Conservation (phyloP, 2,888 invertebrate species). For the Lasius platythorax region DNA sequence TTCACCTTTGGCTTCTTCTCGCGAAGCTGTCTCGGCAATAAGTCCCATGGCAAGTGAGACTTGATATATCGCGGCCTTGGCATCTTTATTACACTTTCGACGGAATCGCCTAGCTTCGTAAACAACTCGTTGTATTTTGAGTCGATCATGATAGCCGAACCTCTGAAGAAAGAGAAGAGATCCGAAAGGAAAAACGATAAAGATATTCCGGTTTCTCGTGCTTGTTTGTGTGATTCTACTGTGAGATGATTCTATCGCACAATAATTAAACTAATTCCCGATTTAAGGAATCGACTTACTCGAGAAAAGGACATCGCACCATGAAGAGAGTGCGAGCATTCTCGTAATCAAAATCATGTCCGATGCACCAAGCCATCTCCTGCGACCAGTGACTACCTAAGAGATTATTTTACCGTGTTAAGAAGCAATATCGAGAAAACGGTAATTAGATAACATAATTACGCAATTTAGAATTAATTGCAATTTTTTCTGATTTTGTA, state of each 20-base stretch:
- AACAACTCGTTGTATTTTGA: slow-evolving; percentile 82
- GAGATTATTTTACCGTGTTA: background rate
- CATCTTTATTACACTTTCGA: slow-evolving; percentile 90
- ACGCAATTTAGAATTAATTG: background rate
- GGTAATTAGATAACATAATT: background rate
- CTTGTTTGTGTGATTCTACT: background rate
- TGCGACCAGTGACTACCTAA: slow-evolving; percentile 97
- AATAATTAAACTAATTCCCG: background rate
- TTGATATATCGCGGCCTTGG: slow-evolving; percentile 92
- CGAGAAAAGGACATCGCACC: slow-evolving; percentile 87
- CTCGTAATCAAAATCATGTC: slow-evolving; percentile 92
- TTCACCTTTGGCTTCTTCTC: slow-evolving; percentile 91
- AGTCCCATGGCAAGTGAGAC: slow-evolving; percentile 91
- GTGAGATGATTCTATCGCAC: background rate
- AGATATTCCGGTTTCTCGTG: background rate
- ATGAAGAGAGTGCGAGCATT: slow-evolving; percentile 89
- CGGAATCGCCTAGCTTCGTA: slow-evolving; percentile 89
- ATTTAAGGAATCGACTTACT: slow-evolving; percentile 75
- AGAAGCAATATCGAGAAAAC: background rate
- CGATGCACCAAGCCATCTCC: slow-evolving; percentile 97
- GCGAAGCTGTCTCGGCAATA: slow-evolving; percentile 88
- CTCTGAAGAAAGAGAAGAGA: slow-evolving; percentile 66
- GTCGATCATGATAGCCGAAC: slow-evolving; percentile 81
- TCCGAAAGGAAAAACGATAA: slow-evolving; percentile 15
- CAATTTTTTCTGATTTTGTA: background rate